Evolutionary conservation across 37 sponge, comb jelly and placozoan species (phyloP).

Genomic region (Cladorhizidae sp.): DNA sequence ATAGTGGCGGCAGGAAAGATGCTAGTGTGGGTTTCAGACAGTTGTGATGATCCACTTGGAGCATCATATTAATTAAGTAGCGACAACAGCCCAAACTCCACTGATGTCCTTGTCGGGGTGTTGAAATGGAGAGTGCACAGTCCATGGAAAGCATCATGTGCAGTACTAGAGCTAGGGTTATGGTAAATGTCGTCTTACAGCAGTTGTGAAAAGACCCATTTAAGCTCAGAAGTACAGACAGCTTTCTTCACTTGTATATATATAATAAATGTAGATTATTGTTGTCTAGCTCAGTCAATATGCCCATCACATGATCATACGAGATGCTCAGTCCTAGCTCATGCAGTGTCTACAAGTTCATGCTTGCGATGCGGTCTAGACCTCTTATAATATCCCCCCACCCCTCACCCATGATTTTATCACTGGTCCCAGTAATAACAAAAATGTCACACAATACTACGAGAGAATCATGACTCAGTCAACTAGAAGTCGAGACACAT

Average conservation of each 20-base stretch:
- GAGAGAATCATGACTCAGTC: too few relatives aligned
- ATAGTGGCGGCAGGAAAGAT: slow-evolving; percentile 11
- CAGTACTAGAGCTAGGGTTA: slow-evolving; percentile 31
- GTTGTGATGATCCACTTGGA: neutral
- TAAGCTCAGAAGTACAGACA: slow-evolving; percentile 7
- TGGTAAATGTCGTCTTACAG: slow-evolving; percentile 17
- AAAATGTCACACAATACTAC: too few relatives aligned
- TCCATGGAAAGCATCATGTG: slow-evolving; percentile 40
- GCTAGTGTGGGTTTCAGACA: slow-evolving; percentile 28
- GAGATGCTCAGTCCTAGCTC: slow-evolving; percentile 36
- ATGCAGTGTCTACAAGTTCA: slow-evolving; percentile 33
- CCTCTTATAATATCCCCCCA: too few relatives aligned
- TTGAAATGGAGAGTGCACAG: slow-evolving; percentile 20
- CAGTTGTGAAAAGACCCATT: too few relatives aligned
- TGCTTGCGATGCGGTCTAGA: too few relatives aligned
- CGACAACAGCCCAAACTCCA: neutral
- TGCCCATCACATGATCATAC: slow-evolving; percentile 32
- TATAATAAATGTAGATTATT: too few relatives aligned
- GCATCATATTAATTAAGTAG: neutral
- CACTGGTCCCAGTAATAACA: too few relatives aligned
- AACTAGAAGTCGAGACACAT: too few relatives aligned
- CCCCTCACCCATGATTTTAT: too few relatives aligned
- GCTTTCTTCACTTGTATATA: too few relatives aligned
- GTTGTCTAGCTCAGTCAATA: slow-evolving; percentile 32
- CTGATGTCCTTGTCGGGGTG: neutral